Percentiles rank a stretch among this genome's conserved stretches.
These are phyloP conservation scores for Cyaniris semiargus DNA, from an alignment of 2,888 invertebrate species.

Conservation along the genomic window DNA sequence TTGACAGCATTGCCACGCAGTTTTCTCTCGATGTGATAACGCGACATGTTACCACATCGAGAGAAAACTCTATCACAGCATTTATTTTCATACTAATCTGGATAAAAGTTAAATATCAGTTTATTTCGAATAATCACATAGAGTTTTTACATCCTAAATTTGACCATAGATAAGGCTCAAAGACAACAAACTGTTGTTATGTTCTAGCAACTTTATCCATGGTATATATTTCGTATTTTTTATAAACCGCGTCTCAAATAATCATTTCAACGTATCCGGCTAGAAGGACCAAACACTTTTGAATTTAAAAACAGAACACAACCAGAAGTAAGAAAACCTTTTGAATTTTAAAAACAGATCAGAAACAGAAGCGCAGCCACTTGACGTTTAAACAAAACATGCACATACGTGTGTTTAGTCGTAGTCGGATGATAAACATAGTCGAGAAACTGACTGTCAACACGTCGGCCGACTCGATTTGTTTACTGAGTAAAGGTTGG, in stretches of 20 bases:
- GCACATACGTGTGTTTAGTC: conserved; percentile 36
- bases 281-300: neutral
- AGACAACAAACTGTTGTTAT: too few species aligned
- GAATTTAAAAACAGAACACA: neutral
- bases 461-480: conserved; percentile 36
- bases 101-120: neutral
- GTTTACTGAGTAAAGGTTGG: conserved; percentile 37
- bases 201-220: too few species aligned
- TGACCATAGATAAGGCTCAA: too few species aligned
- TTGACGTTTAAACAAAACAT: conserved; percentile 32
- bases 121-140: neutral
- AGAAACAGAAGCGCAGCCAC: conserved; percentile 7
- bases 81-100: neutral
- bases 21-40: too few species aligned
- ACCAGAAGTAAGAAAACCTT: neutral
- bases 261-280: neutral
- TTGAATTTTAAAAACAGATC: neutral
- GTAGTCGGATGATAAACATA: conserved; percentile 41
- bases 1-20: neutral
- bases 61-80: neutral
- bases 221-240: neutral
- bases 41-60: neutral
- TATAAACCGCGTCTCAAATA: neutral
- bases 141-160: too few species aligned
- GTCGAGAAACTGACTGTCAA: conserved; percentile 40